A percentile compares a stretch with the other conserved stretches of the same genome.
Conservation (phyloP, 2,888 invertebrate species). For the Amphipyra berbera region DNA sequence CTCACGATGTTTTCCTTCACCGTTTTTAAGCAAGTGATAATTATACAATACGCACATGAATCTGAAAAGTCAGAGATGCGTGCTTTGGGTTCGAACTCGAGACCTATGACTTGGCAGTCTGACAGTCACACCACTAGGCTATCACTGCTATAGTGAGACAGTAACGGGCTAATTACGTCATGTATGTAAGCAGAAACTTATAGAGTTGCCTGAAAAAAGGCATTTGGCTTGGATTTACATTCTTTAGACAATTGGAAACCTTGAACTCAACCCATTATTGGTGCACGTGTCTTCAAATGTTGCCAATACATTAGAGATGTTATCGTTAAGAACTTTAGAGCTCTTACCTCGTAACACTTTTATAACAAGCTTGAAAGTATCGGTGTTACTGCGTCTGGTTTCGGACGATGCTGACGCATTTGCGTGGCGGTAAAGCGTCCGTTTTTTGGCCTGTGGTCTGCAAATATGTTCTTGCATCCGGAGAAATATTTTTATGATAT, state of each 20-base stretch:
- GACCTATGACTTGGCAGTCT: too few species aligned
- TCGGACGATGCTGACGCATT: constrained; percentile 28
- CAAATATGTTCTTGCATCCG: background rate
- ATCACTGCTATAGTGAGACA: too few species aligned
- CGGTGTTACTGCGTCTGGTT: background rate
- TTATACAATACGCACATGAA: too few species aligned
- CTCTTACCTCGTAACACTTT: constrained; percentile 27
- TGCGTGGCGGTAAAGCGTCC: background rate
- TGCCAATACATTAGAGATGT: constrained; percentile 42
- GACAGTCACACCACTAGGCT: too few species aligned
- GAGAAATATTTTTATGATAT: background rate
- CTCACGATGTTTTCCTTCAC: too few species aligned
- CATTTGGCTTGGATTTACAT: background rate
- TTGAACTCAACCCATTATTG: constrained; percentile 12
- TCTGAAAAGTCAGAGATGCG: too few species aligned
- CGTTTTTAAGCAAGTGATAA: too few species aligned
- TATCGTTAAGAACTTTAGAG: constrained; percentile 27
- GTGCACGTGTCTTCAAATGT: constrained; percentile 24
- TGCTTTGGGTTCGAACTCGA: too few species aligned
- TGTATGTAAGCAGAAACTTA: too few species aligned
- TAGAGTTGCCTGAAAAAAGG: too few species aligned
- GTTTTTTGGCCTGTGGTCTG: constrained; percentile 4
- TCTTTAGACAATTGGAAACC: background rate
- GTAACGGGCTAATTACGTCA: too few species aligned
- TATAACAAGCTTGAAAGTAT: constrained; percentile 34